Evolutionary conservation across 2,797 vertebrate genomes (phyloP), one percentile per base, ranked within the genome.

Genomic region (Hipposideros larvatus): DNA sequence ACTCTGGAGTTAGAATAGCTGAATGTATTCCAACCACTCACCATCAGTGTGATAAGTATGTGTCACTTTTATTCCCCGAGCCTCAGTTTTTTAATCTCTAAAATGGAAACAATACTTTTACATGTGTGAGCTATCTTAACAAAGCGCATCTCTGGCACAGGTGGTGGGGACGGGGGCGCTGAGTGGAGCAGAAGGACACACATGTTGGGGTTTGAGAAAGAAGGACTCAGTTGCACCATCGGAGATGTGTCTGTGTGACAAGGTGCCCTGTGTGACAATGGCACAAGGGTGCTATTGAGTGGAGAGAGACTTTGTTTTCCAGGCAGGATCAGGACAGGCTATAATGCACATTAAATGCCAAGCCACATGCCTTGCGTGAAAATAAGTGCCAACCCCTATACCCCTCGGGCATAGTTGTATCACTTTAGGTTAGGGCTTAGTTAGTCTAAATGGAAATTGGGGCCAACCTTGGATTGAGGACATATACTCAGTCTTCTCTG

Each of bases 11-110:
- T 43, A 53, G 28, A 34, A 41, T 43, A 66, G 51, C 16, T 51
- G 37, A 37, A 55, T 46, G 57, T n/a, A 51, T 77, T 79, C 65
- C 28, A 71, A 6, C 19, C 11, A 65, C 9, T 87, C 78, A 41
- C 48, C 7, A 15, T 10, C 9, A 80, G 43, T 70, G 9, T 51
- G 46, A 24, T 48, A 63, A 4, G n/a, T 26, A 2, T 5, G 82
- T 63, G 7, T 37, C 26, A 59, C 14, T 88, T 31, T 41, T 2
- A 75, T 34, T 66, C 46, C 57, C 31, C 24, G 41, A 68, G 4
- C 14, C n/a, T 77, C 15, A 34, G n/a, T 71, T 78, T 92, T 77
- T 4, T 37, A 78, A 78, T 41, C 55, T 90, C 16, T 87, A 46
- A 65, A 75, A 94, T 85, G 34, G 61, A 71, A 90, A 61, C 7